Conservation (phyloP, 2,113 vertebrate genomes). For the Callorhinus ursinus region DNA sequence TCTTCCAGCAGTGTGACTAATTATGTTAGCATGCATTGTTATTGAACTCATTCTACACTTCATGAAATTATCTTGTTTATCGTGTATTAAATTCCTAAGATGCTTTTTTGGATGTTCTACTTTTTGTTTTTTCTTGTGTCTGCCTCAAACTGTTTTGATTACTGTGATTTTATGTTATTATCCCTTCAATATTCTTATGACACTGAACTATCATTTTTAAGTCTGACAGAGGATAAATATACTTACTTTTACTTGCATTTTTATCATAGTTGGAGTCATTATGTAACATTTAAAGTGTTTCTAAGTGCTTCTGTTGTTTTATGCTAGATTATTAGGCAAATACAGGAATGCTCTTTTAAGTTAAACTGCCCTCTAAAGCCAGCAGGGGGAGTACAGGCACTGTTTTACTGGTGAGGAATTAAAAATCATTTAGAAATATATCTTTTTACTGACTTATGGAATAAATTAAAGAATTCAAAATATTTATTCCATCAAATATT, state of each 20-base stretch:
- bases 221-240: background rate
- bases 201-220: background rate
- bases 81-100: background rate
- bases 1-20: background rate
- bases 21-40: background rate
- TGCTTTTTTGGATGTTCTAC: background rate
- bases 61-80: background rate
- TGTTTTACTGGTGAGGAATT: conserved; percentile 58
- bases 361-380: conserved; percentile 44
- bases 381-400: conserved; percentile 72
- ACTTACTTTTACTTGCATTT: conserved; percentile 1
- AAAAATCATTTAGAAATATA: conserved; percentile 10
- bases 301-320: conserved; percentile 5
- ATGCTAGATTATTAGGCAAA: background rate
- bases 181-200: background rate
- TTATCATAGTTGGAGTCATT: conserved; percentile 5
- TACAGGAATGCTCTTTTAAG: background rate
- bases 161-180: background rate
- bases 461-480: conserved; percentile 49
- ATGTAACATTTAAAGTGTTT: conserved; percentile 21
- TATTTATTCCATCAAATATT: background rate
- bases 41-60: background rate
- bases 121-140: background rate
- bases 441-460: background rate
- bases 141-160: background rate